These are phyloP conservation scores for Callyntrura sp. DNA, from an alignment of 2,888 invertebrate species.

Conservation along the genomic window DNA sequence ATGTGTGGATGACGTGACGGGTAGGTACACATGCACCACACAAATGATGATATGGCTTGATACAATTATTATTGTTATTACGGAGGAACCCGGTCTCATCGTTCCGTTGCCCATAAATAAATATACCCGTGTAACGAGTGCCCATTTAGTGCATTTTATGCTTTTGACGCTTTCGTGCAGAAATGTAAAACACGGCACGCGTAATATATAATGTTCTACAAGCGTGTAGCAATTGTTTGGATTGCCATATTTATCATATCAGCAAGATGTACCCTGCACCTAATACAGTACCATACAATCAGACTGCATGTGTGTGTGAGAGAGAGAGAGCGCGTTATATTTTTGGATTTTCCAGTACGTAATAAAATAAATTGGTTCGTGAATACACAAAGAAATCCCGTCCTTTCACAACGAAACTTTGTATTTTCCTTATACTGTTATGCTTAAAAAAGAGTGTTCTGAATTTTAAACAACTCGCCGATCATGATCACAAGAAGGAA, in stretches of 20 bases:
- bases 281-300: neutral
- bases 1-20: slow-evolving; percentile 62
- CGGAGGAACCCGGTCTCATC: slow-evolving; percentile 23
- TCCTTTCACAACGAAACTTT: neutral
- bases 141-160: slow-evolving; percentile 44
- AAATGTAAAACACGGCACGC: slow-evolving; percentile 66
- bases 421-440: neutral
- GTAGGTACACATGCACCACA: slow-evolving; percentile 9
- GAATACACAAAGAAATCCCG: neutral
- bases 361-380: slow-evolving; percentile 63
- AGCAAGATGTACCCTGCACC: neutral
- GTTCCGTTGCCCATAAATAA: slow-evolving; percentile 42
- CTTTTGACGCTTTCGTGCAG: slow-evolving; percentile 55
- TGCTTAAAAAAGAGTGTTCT: neutral
- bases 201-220: slow-evolving; percentile 3
- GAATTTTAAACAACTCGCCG: neutral
- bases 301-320: neutral
- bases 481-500: neutral
- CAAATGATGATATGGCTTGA: slow-evolving; percentile 27
- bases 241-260: slow-evolving; percentile 24
- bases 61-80: slow-evolving; percentile 53
- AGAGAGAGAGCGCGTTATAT: slow-evolving; percentile 11
- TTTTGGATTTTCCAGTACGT: neutral
- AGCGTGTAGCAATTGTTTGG: slow-evolving; percentile 40
- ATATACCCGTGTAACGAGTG: slow-evolving; percentile 24